These are phyloP conservation scores for Scaptomyza graminum DNA, from an alignment of 1,140 invertebrate genomes.

Conservation along the genomic window DNA sequence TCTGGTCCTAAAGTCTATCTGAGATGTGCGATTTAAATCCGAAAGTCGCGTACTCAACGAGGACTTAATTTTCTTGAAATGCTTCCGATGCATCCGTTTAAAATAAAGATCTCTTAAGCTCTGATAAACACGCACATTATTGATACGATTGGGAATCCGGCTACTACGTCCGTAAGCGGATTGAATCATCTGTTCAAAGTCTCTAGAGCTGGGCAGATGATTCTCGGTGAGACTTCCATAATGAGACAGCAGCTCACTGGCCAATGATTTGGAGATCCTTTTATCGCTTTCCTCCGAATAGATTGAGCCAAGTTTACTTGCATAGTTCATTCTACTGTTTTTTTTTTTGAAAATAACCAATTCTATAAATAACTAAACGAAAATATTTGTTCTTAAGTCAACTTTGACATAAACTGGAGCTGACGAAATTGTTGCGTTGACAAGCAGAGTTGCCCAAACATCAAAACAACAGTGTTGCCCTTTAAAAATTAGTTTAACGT, in stretches of 20 bases:
- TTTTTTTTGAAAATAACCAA: neutral
- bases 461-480: too few species aligned
- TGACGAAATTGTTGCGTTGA: neutral
- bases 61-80: neutral
- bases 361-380: neutral
- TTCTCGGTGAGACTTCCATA: neutral
- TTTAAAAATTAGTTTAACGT: too few species aligned
- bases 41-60: neutral
- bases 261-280: neutral
- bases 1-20: neutral
- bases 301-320: neutral
- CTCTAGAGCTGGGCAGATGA: conserved; percentile 6
- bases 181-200: conserved; percentile 17
- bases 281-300: neutral
- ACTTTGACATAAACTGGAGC: neutral
- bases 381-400: neutral
- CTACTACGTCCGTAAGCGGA: neutral
- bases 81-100: neutral
- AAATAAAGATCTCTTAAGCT: neutral
- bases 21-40: neutral
- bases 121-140: neutral
- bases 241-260: neutral
- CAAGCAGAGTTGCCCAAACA: too few species aligned
- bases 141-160: neutral
- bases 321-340: neutral